Percentiles rank a stretch among this genome's conserved stretches.
Evolutionary conservation across 1,140 invertebrate species (phyloP).

Genomic region (Drosophila sp.): DNA sequence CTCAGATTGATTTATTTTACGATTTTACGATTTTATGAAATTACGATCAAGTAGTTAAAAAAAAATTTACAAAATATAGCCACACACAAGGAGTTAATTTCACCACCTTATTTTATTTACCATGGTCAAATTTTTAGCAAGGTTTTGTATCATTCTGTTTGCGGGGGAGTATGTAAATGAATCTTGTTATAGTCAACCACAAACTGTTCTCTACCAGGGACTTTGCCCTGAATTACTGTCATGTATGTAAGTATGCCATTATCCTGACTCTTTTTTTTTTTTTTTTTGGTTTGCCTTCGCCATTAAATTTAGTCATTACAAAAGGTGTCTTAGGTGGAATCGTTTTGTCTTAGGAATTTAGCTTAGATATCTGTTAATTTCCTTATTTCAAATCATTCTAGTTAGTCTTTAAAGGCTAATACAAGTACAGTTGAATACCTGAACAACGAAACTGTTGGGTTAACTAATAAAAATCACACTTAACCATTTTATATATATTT

Average conservation of each 20-base stretch:
- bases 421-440: slow-evolving; percentile 51
- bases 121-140: too few relatives aligned
- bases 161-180: too few relatives aligned
- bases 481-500: slow-evolving; percentile 48
- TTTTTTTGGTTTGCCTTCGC: slow-evolving; percentile 42
- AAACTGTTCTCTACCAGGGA: slow-evolving; percentile 16
- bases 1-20: slow-evolving; percentile 17
- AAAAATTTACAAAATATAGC: too few relatives aligned
- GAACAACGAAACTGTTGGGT: slow-evolving; percentile 44
- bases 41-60: slow-evolving; percentile 29
- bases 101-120: slow-evolving; percentile 10
- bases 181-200: slow-evolving; percentile 44
- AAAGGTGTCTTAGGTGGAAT: slow-evolving; percentile 82
- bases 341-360: slow-evolving; percentile 83
- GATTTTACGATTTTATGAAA: slow-evolving; percentile 2
- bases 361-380: slow-evolving; percentile 77
- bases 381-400: slow-evolving; percentile 81
- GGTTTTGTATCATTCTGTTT: too few relatives aligned
- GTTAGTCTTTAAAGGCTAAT: slow-evolving; percentile 78
- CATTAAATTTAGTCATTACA: slow-evolving; percentile 80
- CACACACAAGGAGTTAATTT: slow-evolving; percentile 39
- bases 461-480: slow-evolving; percentile 29
- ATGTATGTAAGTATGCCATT: slow-evolving; percentile 37
- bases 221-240: slow-evolving; percentile 11
- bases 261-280: slow-evolving; percentile 38